Evolutionary conservation across 2,113 vertebrate species (phyloP).

Genomic region (Peromyscus californicus): DNA sequence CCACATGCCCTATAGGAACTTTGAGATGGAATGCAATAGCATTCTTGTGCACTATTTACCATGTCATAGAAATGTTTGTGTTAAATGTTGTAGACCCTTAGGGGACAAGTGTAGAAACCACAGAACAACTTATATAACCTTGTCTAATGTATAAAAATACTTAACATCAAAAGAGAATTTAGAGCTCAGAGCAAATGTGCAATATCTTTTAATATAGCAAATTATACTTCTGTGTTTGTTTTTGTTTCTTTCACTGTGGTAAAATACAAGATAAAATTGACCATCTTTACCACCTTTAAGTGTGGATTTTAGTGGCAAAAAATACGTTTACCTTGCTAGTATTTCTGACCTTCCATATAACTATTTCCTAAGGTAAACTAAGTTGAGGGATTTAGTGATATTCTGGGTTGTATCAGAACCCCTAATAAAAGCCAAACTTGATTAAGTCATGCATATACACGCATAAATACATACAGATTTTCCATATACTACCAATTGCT

Average conservation of each 20-base stretch:
- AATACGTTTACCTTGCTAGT: neutral
- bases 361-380: neutral
- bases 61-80: neutral
- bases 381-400: neutral
- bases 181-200: neutral
- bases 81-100: neutral
- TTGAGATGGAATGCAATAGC: neutral
- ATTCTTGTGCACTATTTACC: neutral
- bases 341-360: neutral
- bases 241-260: neutral
- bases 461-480: neutral
- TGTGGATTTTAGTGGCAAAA: neutral
- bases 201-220: neutral
- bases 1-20: neutral
- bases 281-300: neutral
- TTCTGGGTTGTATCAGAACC: neutral
- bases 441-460: neutral
- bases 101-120: neutral
- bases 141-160: slow-evolving; percentile 7
- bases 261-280: neutral
- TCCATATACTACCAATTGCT: neutral
- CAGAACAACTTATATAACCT: neutral
- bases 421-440: neutral
- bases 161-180: neutral
- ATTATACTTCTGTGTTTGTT: neutral